Evolutionary conservation across 2,888 invertebrate species (phyloP).

Genomic region (Philonicus albiceps): DNA sequence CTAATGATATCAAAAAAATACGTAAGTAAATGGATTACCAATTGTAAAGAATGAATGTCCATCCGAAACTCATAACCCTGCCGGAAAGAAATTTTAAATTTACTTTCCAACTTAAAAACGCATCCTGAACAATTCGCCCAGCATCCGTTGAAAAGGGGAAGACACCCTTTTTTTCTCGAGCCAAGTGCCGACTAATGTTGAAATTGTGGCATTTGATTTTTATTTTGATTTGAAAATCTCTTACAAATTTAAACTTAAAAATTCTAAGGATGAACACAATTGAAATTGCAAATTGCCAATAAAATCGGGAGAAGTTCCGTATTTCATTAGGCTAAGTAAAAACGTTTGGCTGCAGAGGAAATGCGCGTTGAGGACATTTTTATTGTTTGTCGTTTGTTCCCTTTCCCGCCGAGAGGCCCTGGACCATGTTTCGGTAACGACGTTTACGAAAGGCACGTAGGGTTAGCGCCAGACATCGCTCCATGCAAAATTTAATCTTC

Average conservation of each 20-base stretch:
- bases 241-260: slow-evolving; percentile 23
- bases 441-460: not conserved
- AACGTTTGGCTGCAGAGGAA: slow-evolving; percentile 7
- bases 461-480: not conserved
- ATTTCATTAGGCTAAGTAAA: slow-evolving; percentile 33
- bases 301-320: slow-evolving; percentile 15
- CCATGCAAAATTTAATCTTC: slow-evolving; percentile 38
- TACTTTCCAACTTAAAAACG: slow-evolving; percentile 14
- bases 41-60: not conserved
- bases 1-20: not conserved
- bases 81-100: not conserved
- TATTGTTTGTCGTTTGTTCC: not conserved
- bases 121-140: not conserved
- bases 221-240: not conserved
- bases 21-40: not conserved
- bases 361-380: slow-evolving; percentile 25
- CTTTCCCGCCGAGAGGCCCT: not conserved
- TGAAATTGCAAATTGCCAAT: slow-evolving; percentile 27
- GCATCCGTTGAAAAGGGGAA: not conserved
- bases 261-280: not conserved
- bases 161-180: not conserved
- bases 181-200: not conserved
- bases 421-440: not conserved
- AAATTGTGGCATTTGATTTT: slow-evolving; percentile 28
- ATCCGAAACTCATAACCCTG: slow-evolving; percentile 1